Evolutionary conservation across 2,888 invertebrate species (phyloP), one percentile per base, ranked within the genome.

Genomic region (Trilocha varians): DNA sequence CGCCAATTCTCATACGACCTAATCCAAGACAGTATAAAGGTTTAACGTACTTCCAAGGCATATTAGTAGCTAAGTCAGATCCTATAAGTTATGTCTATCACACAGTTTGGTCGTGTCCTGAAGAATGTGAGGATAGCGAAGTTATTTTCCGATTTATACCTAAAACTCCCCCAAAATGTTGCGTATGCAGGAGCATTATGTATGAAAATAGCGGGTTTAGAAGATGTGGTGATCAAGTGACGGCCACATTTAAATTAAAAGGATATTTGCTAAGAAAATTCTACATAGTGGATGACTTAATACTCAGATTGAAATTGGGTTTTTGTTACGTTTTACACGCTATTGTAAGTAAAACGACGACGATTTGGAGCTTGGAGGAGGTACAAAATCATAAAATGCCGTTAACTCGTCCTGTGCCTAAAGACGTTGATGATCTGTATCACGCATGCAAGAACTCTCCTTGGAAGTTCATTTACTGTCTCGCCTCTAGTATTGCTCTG

Each of bases 31-130:
- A 47, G 42, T 75, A 74, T 46, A 53, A 47, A 15, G 77, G 76
- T 5, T 47, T 83, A 13, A 55, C 62, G n/a, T 48, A 53, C 8
- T 65, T 67, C 41, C 57, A 66, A 47, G 84, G 82, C 1, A 47
- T 71, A 32, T 65, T 85, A 17, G 43, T 78, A 41, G 55, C 60
- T 15, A 42, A 73, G 34, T 65, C 78, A 0, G 80, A 78, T 48
- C 67, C 75, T 2, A 59, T 57, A 13, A 68, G 59, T 35, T 78
- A 77, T 43, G 75, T 76, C 13, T 71, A 69, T 43, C 83, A 85
- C 48, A 70, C 80, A 0, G 78, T 85, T 36, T 84, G 84, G 84
- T 73, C 75, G 0, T 85, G 85, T 43, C 79, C 78, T n/a, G 84
- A 85, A 55, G 73, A 82, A 46, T 85, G 85, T 48, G 80, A 83